Evolutionary conservation across 2,888 invertebrate species (phyloP).

Genomic region (Coecobrya sp.): DNA sequence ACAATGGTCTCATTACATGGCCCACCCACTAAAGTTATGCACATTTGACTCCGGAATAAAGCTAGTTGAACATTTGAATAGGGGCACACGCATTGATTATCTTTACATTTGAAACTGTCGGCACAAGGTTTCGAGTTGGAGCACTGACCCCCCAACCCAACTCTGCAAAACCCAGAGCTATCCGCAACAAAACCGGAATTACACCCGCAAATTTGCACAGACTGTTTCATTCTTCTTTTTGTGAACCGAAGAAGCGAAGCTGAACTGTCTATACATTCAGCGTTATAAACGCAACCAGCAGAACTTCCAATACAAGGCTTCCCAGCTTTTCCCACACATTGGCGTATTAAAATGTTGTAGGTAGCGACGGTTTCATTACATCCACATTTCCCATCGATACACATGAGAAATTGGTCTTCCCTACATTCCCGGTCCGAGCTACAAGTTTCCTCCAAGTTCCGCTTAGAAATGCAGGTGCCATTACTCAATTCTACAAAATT

Average conservation of each 20-base stretch:
- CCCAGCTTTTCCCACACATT: conserved; percentile 70
- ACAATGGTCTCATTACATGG: conserved; percentile 64
- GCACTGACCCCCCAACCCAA: conserved; percentile 65
- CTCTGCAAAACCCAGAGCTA: conserved; percentile 39
- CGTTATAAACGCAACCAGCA: conserved; percentile 64
- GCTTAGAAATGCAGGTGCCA: conserved; percentile 66
- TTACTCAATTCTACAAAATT: conserved; percentile 58
- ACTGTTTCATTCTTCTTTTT: conserved; percentile 56
- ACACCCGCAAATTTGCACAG: conserved; percentile 47
- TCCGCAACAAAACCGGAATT: conserved; percentile 58
- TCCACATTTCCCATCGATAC: conserved; percentile 43
- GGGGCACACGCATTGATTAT: conserved; percentile 51
- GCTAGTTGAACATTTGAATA: conserved; percentile 63
- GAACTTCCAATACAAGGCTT: conserved; percentile 58
- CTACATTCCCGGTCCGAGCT: conserved; percentile 61
- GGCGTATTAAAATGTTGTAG: conserved; percentile 56
- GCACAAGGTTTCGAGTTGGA: conserved; percentile 54
- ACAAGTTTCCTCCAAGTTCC: conserved; percentile 64
- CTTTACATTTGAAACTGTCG: conserved; percentile 46
- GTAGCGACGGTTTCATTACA: conserved; percentile 65
- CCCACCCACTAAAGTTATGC: conserved; percentile 58
- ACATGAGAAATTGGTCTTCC: conserved; percentile 45
- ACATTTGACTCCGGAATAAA: conserved; percentile 23
- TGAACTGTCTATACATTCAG: conserved; percentile 53
- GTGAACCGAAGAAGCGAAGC: conserved; percentile 18